Percentiles rank a stretch among this genome's conserved stretches.
phyloP scores from a whole-genome alignment of 2,113 vertebrate species.

The Thamnaconus septentrionalis region DNA sequence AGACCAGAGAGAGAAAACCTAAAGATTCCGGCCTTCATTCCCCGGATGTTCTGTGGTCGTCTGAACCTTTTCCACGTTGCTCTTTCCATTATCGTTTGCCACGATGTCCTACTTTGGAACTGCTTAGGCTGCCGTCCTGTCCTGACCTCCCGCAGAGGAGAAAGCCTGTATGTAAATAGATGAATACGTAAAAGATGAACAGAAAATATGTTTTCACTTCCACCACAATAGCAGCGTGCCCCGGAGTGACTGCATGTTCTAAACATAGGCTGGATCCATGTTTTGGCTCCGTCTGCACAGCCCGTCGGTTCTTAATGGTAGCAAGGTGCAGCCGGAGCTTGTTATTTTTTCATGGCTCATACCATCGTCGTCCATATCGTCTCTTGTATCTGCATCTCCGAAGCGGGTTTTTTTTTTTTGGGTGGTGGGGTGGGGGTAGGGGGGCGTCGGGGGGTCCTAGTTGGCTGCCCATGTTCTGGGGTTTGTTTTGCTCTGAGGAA shows the following conservation, averaged over 20 bases:
- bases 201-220: slow-evolving; percentile 1
- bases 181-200: background rate
- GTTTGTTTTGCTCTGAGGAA: slow-evolving; percentile 37
- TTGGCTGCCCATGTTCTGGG: slow-evolving; percentile 41
- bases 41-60: too few relatives aligned
- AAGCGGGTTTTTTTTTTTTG: slow-evolving; percentile 4
- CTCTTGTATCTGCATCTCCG: slow-evolving; percentile 53
- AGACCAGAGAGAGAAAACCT: too few relatives aligned
- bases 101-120: background rate
- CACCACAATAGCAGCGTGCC: slow-evolving; percentile 4
- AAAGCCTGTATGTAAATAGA: background rate
- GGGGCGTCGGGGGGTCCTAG: slow-evolving; percentile 28
- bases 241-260: background rate
- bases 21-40: too few relatives aligned
- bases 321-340: slow-evolving; percentile 44
- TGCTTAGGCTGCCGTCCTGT: background rate
- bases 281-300: background rate
- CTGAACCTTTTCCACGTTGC: too few relatives aligned
- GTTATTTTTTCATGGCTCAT: slow-evolving; percentile 24
- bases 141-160: background rate
- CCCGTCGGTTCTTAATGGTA: slow-evolving; percentile 43
- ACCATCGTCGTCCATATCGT: slow-evolving; percentile 25
- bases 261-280: slow-evolving; percentile 9
- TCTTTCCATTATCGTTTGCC: too few relatives aligned
- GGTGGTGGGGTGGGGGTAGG: too few relatives aligned